Evolutionary conservation across 2,888 invertebrate species (phyloP).

Genomic region (Hyalella azteca): DNA sequence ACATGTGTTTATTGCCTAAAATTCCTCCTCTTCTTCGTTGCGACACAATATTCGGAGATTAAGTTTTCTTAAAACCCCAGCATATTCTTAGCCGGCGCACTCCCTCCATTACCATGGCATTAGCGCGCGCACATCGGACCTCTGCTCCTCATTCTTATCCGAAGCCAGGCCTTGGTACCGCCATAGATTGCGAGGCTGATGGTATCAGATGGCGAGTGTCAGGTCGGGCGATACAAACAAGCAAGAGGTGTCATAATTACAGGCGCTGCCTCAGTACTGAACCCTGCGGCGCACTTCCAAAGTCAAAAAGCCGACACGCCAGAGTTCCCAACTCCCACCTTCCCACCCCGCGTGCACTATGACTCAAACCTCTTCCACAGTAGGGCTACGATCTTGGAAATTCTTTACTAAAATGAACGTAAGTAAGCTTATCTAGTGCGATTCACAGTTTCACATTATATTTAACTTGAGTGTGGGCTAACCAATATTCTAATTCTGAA

Average conservation of each 20-base stretch:
- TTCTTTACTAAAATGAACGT: no score
- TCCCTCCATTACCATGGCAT: constrained; percentile 26
- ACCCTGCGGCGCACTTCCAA: background rate
- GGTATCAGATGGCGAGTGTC: constrained; percentile 30
- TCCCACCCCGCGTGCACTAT: constrained; percentile 13
- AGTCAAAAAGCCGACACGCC: background rate
- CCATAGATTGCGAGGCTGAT: constrained; percentile 28
- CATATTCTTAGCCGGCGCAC: constrained; percentile 4
- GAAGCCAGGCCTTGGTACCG: constrained; percentile 6
- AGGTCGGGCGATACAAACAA: constrained; percentile 33
- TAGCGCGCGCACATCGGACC: background rate
- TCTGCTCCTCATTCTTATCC: constrained; percentile 28
- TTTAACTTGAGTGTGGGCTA: no score
- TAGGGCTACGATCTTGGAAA: no score
- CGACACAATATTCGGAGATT: no score
- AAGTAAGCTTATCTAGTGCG: no score
- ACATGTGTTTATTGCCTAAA: no score
- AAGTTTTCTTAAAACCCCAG: background rate
- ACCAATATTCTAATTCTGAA: no score
- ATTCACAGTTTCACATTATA: no score
- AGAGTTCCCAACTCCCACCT: background rate
- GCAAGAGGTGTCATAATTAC: constrained; percentile 37
- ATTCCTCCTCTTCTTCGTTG: background rate
- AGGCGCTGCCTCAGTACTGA: background rate
- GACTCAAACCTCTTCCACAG: no score